Percentiles rank a stretch among this genome's conserved stretches.
phyloP scores from a whole-genome alignment of 1,140 invertebrate species.

The Thereuonema tuberculata region DNA sequence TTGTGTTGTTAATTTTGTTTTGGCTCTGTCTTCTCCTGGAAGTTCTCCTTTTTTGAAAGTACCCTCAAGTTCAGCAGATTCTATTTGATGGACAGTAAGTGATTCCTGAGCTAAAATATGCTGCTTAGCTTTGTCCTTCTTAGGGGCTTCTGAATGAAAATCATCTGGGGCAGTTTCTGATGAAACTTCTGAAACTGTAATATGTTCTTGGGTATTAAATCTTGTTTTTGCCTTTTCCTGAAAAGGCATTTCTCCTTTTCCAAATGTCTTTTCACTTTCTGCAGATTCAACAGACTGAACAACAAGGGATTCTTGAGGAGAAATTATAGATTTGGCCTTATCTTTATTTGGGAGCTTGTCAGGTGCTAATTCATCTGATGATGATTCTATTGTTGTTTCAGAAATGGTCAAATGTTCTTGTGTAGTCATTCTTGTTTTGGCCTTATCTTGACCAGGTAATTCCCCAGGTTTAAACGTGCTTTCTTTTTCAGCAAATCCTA shows the following conservation, averaged over 20 bases:
- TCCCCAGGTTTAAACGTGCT: neutral
- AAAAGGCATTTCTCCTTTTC: neutral
- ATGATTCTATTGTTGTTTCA: neutral
- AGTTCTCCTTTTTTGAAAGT: conserved; percentile 13
- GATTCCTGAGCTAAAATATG: conserved; percentile 26
- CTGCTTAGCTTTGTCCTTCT: conserved; percentile 66
- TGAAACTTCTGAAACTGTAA: conserved; percentile 11
- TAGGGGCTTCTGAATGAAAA: conserved; percentile 59
- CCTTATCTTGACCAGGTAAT: conserved; percentile 4
- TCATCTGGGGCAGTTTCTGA: conserved; percentile 43
- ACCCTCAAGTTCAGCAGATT: conserved; percentile 14
- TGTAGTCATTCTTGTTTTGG: neutral
- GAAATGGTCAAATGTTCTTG: neutral
- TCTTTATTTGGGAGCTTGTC: neutral
- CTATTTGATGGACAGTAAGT: conserved; percentile 14
- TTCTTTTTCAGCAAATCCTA: conserved; percentile 4
- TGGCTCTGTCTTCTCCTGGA: conserved; percentile 5
- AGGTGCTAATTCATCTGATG: too few species aligned
- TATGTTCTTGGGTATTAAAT: neutral
- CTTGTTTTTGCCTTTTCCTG: neutral
- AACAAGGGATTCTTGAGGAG: neutral
- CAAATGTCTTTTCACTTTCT: neutral
- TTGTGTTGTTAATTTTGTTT: neutral
- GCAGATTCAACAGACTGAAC: neutral
- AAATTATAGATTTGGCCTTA: neutral